Conservation (phyloP, 2,888 invertebrate genomes). For the Drosophila peninsularis region DNA sequence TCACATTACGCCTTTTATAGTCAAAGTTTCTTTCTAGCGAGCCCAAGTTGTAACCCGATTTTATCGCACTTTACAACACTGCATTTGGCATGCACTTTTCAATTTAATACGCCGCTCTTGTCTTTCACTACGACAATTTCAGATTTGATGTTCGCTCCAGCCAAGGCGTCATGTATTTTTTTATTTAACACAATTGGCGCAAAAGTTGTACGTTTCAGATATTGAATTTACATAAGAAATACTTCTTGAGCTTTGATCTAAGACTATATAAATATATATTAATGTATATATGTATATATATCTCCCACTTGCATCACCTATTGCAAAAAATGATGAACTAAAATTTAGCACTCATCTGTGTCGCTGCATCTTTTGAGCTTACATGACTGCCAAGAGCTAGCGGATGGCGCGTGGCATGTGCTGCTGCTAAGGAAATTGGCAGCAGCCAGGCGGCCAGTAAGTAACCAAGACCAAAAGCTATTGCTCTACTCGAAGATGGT, state of each 20-base stretch:
- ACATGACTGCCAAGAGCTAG: slow-evolving; percentile 1
- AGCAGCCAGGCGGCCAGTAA: slow-evolving; percentile 31
- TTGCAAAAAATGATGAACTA: slow-evolving; percentile 45
- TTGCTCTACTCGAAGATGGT: background rate
- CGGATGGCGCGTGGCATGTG: slow-evolving; percentile 35
- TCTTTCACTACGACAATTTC: slow-evolving; percentile 28
- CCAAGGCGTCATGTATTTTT: slow-evolving; percentile 3
- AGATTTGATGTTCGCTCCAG: slow-evolving; percentile 19
- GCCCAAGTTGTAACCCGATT: slow-evolving; percentile 41
- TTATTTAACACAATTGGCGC: background rate
- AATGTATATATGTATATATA: background rate
- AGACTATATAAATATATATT: background rate
- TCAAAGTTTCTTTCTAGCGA: slow-evolving; percentile 49
- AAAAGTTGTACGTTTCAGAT: background rate
- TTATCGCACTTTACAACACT: slow-evolving; percentile 34
- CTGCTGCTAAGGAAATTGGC: slow-evolving; percentile 62
- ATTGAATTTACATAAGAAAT: background rate
- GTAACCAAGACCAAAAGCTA: background rate
- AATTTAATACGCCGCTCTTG: slow-evolving; percentile 11
- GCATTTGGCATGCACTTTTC: slow-evolving; percentile 35
- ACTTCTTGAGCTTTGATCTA: background rate
- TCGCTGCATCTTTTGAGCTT: slow-evolving; percentile 36
- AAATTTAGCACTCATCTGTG: slow-evolving; percentile 58
- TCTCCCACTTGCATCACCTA: background rate
- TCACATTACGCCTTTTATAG: slow-evolving; percentile 55